Conservation (phyloP, 2,797 vertebrate genomes). For the Sarcoramphus papa region DNA sequence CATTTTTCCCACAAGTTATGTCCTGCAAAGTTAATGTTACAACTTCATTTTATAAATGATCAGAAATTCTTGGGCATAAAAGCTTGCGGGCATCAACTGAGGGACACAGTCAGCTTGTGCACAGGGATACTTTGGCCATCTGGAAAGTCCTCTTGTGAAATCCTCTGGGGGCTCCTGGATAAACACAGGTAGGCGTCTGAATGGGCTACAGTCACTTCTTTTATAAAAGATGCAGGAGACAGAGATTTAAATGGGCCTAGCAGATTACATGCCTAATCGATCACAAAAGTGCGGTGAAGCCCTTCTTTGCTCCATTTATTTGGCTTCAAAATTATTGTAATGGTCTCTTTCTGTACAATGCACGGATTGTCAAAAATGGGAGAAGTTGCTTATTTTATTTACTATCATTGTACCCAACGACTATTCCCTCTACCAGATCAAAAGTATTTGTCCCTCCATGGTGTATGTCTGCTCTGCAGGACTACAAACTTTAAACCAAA, state of each 20-base stretch:
- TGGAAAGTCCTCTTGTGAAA: background rate
- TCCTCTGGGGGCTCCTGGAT: background rate
- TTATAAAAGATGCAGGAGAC: conserved; percentile 23
- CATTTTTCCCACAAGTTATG: background rate
- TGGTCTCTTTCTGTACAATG: conserved; percentile 13
- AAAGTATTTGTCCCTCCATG: conserved; percentile 47
- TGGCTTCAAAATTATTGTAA: conserved; percentile 51
- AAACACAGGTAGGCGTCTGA: background rate
- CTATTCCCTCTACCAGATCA: conserved; percentile 39
- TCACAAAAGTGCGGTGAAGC: background rate
- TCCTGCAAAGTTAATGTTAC: background rate
- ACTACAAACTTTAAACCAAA: background rate
- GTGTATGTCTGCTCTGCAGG: background rate
- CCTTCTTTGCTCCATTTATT: conserved; percentile 57
- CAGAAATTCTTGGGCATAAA: background rate
- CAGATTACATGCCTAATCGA: background rate
- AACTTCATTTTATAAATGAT: background rate
- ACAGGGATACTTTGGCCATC: background rate
- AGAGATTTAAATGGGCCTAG: conserved; percentile 75
- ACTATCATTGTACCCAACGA: conserved; percentile 29
- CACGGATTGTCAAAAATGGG: conserved; percentile 53
- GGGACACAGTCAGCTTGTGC: background rate
- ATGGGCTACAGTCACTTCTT: background rate
- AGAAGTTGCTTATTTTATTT: conserved; percentile 67
- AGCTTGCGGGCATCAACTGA: background rate